Percentiles rank a stretch among this genome's conserved stretches.
Evolutionary conservation across 2,113 vertebrate genomes (phyloP).

Genomic region (Poeciliopsis prolifica): DNA sequence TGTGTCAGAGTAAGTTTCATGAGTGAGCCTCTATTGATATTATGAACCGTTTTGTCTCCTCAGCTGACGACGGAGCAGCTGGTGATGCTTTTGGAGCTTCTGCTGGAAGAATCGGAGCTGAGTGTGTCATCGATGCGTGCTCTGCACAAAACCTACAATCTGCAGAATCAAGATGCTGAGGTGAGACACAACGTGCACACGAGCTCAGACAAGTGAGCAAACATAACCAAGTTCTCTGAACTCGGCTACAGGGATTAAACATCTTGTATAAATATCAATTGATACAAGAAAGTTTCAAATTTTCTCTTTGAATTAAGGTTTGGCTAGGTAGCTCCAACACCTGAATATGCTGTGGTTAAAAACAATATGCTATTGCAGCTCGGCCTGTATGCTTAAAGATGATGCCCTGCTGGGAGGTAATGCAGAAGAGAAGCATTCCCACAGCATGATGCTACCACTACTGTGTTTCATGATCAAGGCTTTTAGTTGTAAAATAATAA

Average conservation of each 20-base stretch:
- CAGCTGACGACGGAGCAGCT: slow-evolving; percentile 92
- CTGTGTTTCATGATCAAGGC: too few relatives aligned
- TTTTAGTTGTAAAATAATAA: too few relatives aligned
- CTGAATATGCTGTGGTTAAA: too few relatives aligned
- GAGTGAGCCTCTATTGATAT: slow-evolving; percentile 27
- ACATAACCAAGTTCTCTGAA: slow-evolving; percentile 23
- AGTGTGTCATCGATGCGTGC: slow-evolving; percentile 72
- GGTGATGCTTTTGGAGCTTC: slow-evolving; percentile 90
- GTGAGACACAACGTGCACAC: slow-evolving; percentile 71
- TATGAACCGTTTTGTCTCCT: slow-evolving; percentile 49
- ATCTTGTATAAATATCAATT: background rate
- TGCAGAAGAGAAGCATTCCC: too few relatives aligned
- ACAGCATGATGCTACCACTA: too few relatives aligned
- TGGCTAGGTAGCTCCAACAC: background rate
- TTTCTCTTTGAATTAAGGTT: background rate
- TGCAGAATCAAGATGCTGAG: slow-evolving; percentile 89
- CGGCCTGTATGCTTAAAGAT: too few relatives aligned
- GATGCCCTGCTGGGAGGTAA: too few relatives aligned
- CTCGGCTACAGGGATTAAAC: slow-evolving; percentile 31
- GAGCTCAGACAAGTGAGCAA: slow-evolving; percentile 29
- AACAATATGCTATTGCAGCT: too few relatives aligned
- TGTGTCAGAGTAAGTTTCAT: slow-evolving; percentile 20
- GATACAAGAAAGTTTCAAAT: background rate
- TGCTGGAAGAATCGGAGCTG: slow-evolving; percentile 86
- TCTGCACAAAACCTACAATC: slow-evolving; percentile 83